Conservation (phyloP, 2,113 vertebrate species). For the Taurulus bubalis region DNA sequence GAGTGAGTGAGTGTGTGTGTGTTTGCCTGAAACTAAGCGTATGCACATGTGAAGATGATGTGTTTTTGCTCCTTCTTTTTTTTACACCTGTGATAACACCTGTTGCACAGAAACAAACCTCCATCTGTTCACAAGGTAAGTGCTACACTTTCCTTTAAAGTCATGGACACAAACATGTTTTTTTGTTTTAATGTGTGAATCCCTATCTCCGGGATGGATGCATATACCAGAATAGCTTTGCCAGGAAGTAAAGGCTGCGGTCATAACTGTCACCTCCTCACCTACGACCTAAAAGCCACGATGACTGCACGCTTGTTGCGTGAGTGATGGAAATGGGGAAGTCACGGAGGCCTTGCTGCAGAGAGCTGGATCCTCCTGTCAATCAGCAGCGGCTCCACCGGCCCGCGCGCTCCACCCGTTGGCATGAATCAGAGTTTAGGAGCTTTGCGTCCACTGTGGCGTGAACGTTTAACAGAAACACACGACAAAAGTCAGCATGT, state of each 20-base stretch:
- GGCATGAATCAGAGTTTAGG: neutral
- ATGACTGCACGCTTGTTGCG: constrained; percentile 7
- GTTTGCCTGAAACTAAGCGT: neutral
- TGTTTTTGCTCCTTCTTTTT: neutral
- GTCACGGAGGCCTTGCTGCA: constrained; percentile 63
- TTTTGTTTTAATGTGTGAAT: neutral
- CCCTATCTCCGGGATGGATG: neutral
- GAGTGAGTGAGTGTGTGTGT: no score
- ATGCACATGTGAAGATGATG: neutral
- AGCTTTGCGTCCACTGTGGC: no score
- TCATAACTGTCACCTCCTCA: constrained; percentile 1
- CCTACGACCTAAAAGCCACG: constrained; percentile 7
- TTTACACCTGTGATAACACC: neutral
- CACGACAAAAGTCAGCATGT: constrained; percentile 5
- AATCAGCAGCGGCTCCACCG: neutral
- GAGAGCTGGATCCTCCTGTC: constrained; percentile 17
- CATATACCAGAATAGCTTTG: no score
- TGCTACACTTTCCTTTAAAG: neutral
- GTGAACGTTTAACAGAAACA: neutral
- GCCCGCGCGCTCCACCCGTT: no score
- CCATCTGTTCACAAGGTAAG: neutral
- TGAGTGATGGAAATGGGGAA: constrained; percentile 69
- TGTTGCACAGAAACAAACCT: neutral
- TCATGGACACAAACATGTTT: no score
- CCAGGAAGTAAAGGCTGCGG: constrained; percentile 21